Conservation (phyloP, 2,797 vertebrate genomes). For the Diplodus puntazzo region DNA sequence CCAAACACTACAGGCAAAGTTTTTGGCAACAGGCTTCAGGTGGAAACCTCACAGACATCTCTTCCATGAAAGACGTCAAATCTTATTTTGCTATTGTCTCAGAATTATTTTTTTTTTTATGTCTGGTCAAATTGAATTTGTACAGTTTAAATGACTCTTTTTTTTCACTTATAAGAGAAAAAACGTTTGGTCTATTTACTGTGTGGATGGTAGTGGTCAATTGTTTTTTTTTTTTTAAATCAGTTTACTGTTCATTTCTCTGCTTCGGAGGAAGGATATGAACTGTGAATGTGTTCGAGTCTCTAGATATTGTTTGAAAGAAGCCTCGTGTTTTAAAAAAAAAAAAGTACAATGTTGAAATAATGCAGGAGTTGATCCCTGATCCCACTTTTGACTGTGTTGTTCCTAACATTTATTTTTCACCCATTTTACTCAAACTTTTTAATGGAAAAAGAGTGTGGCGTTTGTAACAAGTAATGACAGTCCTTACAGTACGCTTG, state of each 20-base stretch:
- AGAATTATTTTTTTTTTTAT: constrained; percentile 36
- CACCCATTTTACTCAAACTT: constrained; percentile 49
- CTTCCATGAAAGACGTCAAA: constrained; percentile 34
- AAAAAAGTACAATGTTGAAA: constrained; percentile 43
- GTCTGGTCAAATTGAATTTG: constrained; percentile 52
- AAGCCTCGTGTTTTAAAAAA: constrained; percentile 38
- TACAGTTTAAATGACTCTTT: constrained; percentile 47
- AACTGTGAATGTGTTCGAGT: constrained; percentile 75
- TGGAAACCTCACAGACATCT: constrained; percentile 38
- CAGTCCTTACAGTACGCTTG: constrained; percentile 53
- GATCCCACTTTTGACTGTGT: constrained; percentile 40
- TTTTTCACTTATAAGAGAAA: constrained; percentile 16
- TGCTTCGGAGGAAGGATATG: constrained; percentile 39
- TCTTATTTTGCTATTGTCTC: constrained; percentile 24
- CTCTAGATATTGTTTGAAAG: constrained; percentile 56
- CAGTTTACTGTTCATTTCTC: constrained; percentile 58
- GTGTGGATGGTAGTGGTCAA: constrained; percentile 46
- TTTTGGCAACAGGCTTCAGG: constrained; percentile 13
- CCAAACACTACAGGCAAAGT: constrained; percentile 34
- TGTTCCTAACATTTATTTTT: constrained; percentile 48
- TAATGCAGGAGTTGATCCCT: constrained; percentile 45
- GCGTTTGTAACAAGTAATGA: constrained; percentile 53
- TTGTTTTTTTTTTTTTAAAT: constrained; percentile 36
- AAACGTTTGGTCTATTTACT: constrained; percentile 13
- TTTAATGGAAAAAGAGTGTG: constrained; percentile 35